Evolutionary conservation across 2,797 vertebrate species (phyloP).

Genomic region (Gallirallus australis): DNA sequence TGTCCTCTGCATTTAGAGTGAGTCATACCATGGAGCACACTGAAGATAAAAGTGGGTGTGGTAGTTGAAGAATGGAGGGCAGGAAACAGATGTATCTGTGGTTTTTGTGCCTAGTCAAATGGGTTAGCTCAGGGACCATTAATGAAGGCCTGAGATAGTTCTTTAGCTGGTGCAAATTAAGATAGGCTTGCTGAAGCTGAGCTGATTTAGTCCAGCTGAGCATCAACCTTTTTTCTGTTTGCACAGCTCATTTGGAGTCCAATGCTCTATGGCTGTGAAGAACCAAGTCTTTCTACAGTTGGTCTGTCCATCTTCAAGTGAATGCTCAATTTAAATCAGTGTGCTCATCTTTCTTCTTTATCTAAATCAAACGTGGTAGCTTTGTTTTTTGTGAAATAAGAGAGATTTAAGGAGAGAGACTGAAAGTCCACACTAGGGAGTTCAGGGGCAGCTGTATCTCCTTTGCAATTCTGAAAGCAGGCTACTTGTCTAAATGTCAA

Average conservation of each 20-base stretch:
- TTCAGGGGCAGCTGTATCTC: background rate
- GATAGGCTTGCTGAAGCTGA: background rate
- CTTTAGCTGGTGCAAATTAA: background rate
- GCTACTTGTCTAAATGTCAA: background rate
- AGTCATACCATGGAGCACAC: constrained; percentile 6
- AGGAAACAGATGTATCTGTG: constrained; percentile 63
- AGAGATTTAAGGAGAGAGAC: background rate
- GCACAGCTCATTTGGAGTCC: background rate
- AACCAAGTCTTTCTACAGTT: background rate
- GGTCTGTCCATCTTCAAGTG: background rate
- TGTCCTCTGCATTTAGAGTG: background rate
- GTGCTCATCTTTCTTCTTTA: background rate
- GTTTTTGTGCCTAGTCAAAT: constrained; percentile 38
- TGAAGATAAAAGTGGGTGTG: constrained; percentile 61
- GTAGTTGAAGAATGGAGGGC: background rate
- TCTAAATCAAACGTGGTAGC: background rate
- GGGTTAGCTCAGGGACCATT: background rate
- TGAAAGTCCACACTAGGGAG: background rate
- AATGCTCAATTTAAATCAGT: background rate
- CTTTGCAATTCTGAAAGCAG: background rate
- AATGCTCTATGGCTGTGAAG: rapidly evolving
- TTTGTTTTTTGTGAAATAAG: background rate
- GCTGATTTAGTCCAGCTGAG: background rate
- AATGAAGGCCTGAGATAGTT: background rate
- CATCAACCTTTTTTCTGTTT: background rate